These are phyloP conservation scores for Antechinus stuartii DNA, from an alignment of 2,113 vertebrate species.

Conservation along the genomic window DNA sequence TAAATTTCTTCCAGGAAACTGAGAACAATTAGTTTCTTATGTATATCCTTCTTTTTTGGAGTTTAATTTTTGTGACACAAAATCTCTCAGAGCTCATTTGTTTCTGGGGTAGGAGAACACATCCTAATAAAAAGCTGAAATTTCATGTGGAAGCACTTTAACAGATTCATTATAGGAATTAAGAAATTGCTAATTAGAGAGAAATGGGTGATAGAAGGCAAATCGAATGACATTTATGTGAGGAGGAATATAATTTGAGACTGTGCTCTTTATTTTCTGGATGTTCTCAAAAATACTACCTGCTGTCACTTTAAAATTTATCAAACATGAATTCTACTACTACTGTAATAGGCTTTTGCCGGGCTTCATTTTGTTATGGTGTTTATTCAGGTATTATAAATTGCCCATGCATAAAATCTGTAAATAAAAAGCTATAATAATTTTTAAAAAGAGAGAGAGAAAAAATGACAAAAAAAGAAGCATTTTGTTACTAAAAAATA, in stretches of 20 bases:
- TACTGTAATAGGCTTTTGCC: background rate
- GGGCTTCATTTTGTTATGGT: background rate
- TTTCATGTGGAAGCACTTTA: slow-evolving; percentile 25
- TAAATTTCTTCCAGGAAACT: slow-evolving; percentile 59
- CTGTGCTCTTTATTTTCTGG: slow-evolving; percentile 4
- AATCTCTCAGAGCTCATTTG: background rate
- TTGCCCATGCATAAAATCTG: too few species aligned
- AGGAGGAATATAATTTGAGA: background rate
- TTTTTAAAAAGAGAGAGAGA: too few species aligned
- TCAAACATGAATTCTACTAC: background rate
- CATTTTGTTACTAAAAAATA: background rate
- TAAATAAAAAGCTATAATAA: too few species aligned
- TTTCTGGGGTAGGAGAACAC: slow-evolving; percentile 13
- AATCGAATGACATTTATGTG: background rate
- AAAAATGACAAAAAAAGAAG: background rate
- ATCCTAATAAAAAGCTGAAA: slow-evolving; percentile 2
- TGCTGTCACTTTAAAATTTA: background rate
- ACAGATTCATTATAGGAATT: background rate
- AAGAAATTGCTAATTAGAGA: slow-evolving; percentile 30
- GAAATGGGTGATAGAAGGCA: background rate
- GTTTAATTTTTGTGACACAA: slow-evolving; percentile 28
- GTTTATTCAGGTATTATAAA: background rate
- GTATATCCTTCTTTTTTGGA: background rate
- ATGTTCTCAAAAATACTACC: background rate
- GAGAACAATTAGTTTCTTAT: slow-evolving; percentile 31